Base-by-base conservation (phyloP, 2,113 vertebrate genomes). In the Callorhinus ursinus region DNA sequence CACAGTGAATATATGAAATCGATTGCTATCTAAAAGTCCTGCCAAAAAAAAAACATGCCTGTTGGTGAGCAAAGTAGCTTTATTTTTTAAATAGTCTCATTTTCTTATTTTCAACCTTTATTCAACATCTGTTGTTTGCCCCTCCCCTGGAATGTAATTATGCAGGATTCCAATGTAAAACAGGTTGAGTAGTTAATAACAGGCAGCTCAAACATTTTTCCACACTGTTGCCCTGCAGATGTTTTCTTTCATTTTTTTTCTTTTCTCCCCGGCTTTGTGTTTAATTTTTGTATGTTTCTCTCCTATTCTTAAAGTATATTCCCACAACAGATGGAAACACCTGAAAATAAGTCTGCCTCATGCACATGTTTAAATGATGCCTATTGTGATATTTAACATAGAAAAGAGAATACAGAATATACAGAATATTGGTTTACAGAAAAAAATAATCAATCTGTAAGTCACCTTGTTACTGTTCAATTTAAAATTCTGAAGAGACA, bases 81-180 rank as follows among this genome's bases (percentile, higher is more conserved):
- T 49, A 69, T 51, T 71, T 91, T 96, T 95, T 76, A 97, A 95
- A 46, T 31, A 74, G 51, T 90, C 57, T 98, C 36, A 84, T 97
- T 98, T 98, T 97, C 97, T 98, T 95, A 96, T 94, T 97, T 98
- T 98, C 95, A 95, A 79, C 93, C 92, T 98, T 98, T 97, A 96
- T 97, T 98, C 93, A 97, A 97, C 98, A 98, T 98, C 98, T 98
- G 92, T 96, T 98, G 69, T 96, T 96, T 69, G 65, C 49, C 42
- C 90, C 46, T 97, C n/a, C 89, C 77, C 80, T 95, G 24, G 74
- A 98, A 98, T 84, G 85, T 94, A 98, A 98, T 98, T 98, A 97
- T 97, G 90, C 76, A 98, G 90, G 96, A 98, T 97, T 95, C 59
- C 87, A 94, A 87, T 12, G 76, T 97, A 98, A 98, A 98, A 98